phyloP scores from a whole-genome alignment of 2,888 invertebrate species.

The Cryptus armator region DNA sequence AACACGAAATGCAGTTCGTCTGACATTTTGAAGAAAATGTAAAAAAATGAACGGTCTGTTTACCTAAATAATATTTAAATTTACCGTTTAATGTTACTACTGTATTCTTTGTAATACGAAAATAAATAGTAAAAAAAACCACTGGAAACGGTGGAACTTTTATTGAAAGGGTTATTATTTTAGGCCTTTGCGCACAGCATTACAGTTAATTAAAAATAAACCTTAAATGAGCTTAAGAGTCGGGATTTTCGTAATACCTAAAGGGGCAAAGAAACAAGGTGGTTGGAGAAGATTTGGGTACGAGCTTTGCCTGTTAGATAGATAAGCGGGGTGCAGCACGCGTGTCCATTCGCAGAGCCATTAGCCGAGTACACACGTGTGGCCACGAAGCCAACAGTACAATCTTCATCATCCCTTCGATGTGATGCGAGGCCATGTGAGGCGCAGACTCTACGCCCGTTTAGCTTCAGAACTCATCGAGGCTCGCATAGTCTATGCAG shows the following conservation, averaged over 20 bases:
- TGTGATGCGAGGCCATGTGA: conserved; percentile 48
- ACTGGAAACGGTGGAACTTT: too few species aligned
- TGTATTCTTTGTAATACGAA: too few species aligned
- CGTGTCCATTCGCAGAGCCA: conserved; percentile 54
- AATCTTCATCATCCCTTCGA: conserved; percentile 43
- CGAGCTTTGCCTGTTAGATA: conserved; percentile 43
- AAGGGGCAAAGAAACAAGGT: conserved; percentile 16
- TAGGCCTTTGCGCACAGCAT: too few species aligned
- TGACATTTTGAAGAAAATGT: background rate
- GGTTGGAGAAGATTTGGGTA: conserved; percentile 10
- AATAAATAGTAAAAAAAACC: too few species aligned
- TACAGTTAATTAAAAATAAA: conserved; percentile 8
- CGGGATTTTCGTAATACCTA: background rate
- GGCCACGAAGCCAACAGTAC: conserved; percentile 30
- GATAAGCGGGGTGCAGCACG: conserved; percentile 46
- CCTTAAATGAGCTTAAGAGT: background rate
- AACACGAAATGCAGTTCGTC: background rate
- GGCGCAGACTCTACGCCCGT: conserved; percentile 26
- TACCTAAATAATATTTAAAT: background rate
- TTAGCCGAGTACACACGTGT: conserved; percentile 57
- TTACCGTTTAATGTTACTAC: too few species aligned
- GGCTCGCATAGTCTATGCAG: background rate
- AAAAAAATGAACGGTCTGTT: background rate
- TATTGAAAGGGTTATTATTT: too few species aligned
- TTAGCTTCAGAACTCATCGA: conserved; percentile 8